phyloP scores from a whole-genome alignment of 2,888 invertebrate genomes.

The Drosophila limbata region DNA sequence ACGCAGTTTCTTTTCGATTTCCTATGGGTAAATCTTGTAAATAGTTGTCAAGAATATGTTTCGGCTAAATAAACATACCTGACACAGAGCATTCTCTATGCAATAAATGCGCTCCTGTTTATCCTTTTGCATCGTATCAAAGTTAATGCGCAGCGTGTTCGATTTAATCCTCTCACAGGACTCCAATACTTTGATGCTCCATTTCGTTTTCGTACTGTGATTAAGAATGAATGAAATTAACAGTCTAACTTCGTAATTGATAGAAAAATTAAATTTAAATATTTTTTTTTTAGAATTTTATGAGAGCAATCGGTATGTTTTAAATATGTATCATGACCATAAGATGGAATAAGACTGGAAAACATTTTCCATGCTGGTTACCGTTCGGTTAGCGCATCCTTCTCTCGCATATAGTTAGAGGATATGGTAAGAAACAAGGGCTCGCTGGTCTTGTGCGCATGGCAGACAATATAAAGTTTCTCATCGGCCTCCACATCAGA shows the following conservation, averaged over 20 bases:
- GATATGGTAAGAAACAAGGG: slow-evolving; percentile 86
- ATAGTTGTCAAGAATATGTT: neutral
- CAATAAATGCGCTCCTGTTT: slow-evolving; percentile 87
- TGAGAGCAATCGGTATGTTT: too few relatives aligned
- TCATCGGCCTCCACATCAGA: slow-evolving; percentile 85
- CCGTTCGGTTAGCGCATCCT: slow-evolving; percentile 85
- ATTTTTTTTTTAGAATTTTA: neutral
- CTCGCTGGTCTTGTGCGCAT: slow-evolving; percentile 79
- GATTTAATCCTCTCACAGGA: slow-evolving; percentile 86
- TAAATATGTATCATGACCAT: too few relatives aligned
- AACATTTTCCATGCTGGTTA: slow-evolving; percentile 45
- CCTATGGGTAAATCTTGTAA: slow-evolving; percentile 69
- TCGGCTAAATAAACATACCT: slow-evolving; percentile 80
- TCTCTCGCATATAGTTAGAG: slow-evolving; percentile 86
- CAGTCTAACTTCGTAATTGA: neutral
- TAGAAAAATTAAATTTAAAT: neutral
- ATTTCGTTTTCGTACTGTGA: slow-evolving; percentile 85
- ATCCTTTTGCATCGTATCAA: slow-evolving; percentile 88
- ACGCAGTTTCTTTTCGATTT: slow-evolving; percentile 85
- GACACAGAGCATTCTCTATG: slow-evolving; percentile 87
- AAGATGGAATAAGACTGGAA: too few relatives aligned
- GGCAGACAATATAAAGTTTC: slow-evolving; percentile 82
- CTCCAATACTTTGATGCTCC: slow-evolving; percentile 86
- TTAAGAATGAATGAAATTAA: neutral
- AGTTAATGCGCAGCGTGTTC: slow-evolving; percentile 87